phyloP scores from a whole-genome alignment of 2,113 vertebrate species.

The Leptodactylus fuscus region DNA sequence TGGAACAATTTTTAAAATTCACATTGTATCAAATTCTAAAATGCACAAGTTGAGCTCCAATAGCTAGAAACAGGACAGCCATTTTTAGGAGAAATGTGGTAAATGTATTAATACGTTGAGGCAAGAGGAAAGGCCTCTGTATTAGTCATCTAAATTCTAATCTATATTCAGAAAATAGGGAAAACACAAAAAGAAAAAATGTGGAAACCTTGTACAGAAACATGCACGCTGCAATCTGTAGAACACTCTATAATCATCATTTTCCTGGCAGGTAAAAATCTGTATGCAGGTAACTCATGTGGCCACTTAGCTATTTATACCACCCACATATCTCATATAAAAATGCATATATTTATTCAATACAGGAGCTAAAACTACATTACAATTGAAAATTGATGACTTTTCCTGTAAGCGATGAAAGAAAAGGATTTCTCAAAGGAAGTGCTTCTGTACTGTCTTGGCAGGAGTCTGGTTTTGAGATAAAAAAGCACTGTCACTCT shows the following conservation, averaged over 20 bases:
- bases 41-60: too few relatives aligned
- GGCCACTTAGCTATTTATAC: slow-evolving; percentile 21
- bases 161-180: too few relatives aligned
- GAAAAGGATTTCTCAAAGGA: slow-evolving; percentile 36
- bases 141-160: too few relatives aligned
- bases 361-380: slow-evolving; percentile 34
- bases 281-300: background rate
- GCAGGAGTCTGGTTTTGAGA: slow-evolving; percentile 43
- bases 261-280: slow-evolving; percentile 1
- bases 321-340: slow-evolving; percentile 19
- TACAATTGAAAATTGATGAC: slow-evolving; percentile 23
- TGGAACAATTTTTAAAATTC: too few relatives aligned
- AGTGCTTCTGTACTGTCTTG: slow-evolving; percentile 27
- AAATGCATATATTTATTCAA: slow-evolving; percentile 37
- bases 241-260: background rate
- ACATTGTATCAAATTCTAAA: too few relatives aligned
- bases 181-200: too few relatives aligned
- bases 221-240: background rate
- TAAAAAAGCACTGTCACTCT: slow-evolving; percentile 53
- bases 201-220: background rate
- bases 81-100: too few relatives aligned
- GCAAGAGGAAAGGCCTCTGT: too few relatives aligned
- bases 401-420: slow-evolving; percentile 54
- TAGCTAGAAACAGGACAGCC: too few relatives aligned
- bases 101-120: too few relatives aligned